These are phyloP conservation scores for Suncus etruscus DNA, from an alignment of 2,113 vertebrate species.

Conservation along the genomic window DNA sequence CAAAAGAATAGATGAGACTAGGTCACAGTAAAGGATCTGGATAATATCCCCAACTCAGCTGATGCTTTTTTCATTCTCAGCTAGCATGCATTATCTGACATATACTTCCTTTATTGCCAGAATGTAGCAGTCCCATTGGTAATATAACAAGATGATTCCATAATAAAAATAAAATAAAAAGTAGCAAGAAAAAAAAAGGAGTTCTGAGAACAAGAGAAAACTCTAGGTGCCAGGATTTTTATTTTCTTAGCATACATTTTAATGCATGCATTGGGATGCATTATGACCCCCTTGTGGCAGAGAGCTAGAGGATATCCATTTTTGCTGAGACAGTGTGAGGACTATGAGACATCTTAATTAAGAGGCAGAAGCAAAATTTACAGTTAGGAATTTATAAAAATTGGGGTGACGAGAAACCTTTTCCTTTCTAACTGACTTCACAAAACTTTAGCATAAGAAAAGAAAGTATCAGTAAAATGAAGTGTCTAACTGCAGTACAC, in stretches of 20 bases:
- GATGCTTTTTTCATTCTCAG: slow-evolving; percentile 30
- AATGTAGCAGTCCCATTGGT: neutral
- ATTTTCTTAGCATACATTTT: slow-evolving; percentile 78
- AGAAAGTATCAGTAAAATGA: slow-evolving; percentile 52
- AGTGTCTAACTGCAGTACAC: slow-evolving; percentile 38
- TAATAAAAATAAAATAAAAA: slow-evolving; percentile 63
- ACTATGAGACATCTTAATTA: slow-evolving; percentile 78
- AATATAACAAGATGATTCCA: slow-evolving; percentile 47
- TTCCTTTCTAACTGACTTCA: slow-evolving; percentile 42
- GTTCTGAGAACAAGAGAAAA: neutral
- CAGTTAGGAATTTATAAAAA: slow-evolving; percentile 58
- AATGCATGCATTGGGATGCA: slow-evolving; percentile 68
- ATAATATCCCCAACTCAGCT: slow-evolving; percentile 23
- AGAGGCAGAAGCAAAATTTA: slow-evolving; percentile 59
- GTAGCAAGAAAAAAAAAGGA: neutral
- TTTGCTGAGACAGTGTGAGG: slow-evolving; percentile 69
- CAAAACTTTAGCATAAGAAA: slow-evolving; percentile 26
- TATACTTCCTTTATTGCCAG: slow-evolving; percentile 35
- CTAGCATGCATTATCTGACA: neutral
- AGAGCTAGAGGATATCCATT: slow-evolving; percentile 60
- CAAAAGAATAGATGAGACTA: slow-evolving; percentile 51
- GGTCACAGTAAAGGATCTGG: slow-evolving; percentile 36
- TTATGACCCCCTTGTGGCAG: slow-evolving; percentile 66
- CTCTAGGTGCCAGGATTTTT: slow-evolving; percentile 36
- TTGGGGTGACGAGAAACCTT: neutral